Conservation (phyloP, 2,113 vertebrate genomes). For the Megaptera novaeangliae region DNA sequence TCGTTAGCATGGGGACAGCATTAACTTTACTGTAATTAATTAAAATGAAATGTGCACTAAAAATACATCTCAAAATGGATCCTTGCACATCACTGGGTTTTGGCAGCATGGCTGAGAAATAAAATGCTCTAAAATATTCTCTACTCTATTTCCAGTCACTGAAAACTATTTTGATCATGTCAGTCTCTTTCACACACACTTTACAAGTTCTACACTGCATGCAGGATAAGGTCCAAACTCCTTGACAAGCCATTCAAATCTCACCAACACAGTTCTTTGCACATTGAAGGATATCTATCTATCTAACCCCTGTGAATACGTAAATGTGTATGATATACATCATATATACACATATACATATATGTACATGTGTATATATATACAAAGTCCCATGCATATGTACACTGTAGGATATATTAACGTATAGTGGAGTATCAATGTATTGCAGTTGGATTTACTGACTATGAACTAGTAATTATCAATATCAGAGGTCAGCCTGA, state of each 20-base stretch:
- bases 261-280: background rate
- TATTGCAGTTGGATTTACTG: background rate
- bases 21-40: background rate
- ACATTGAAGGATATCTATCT: background rate
- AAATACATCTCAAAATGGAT: background rate
- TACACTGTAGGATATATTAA: background rate
- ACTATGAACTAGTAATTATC: background rate
- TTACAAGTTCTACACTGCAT: background rate
- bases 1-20: background rate
- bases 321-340: background rate
- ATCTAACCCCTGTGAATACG: background rate
- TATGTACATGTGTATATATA: background rate
- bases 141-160: background rate
- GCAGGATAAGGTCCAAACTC: background rate
- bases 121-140: constrained; percentile 1
- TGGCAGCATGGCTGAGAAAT: background rate
- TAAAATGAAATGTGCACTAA: constrained; percentile 22
- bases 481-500: background rate
- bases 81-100: background rate
- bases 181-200: background rate
- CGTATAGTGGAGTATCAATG: background rate
- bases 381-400: background rate
- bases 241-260: background rate
- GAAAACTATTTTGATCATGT: background rate
- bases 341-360: background rate